Percentiles rank a stretch among this genome's conserved stretches.
Conservation (phyloP, 2,797 vertebrate genomes). For the Neosalanx taihuensis region DNA sequence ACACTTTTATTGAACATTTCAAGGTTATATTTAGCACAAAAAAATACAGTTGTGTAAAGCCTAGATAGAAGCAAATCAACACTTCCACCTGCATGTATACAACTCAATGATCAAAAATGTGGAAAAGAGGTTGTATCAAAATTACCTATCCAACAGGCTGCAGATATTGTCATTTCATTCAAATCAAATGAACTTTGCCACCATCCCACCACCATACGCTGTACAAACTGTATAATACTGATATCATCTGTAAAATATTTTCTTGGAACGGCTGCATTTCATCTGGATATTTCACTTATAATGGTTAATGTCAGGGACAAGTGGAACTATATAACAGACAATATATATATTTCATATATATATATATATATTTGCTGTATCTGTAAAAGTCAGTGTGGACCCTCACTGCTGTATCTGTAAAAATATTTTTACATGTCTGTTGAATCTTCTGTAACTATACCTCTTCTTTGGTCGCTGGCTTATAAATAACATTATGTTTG, state of each 20-base stretch:
- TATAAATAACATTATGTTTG: conserved; percentile 58
- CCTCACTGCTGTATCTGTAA: neutral
- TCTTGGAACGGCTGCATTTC: neutral
- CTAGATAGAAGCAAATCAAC: neutral
- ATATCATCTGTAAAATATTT: no score
- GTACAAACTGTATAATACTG: no score
- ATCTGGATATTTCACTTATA: neutral
- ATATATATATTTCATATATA: neutral
- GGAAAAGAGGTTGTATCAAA: neutral
- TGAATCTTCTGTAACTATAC: conserved; percentile 22
- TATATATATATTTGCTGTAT: no score
- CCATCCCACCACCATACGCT: neutral
- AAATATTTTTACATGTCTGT: neutral
- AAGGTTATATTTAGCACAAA: neutral
- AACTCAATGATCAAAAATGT: neutral
- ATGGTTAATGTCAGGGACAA: conserved; percentile 5
- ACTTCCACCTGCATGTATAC: neutral
- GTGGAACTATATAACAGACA: neutral
- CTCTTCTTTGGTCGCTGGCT: conserved; percentile 48
- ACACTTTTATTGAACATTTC: conserved; percentile 15
- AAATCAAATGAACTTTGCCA: neutral
- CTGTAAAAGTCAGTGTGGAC: neutral
- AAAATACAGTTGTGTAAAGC: neutral
- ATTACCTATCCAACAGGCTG: neutral
- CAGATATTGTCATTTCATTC: neutral